Evolutionary conservation across 2,888 invertebrate species (phyloP), one percentile per base, ranked within the genome.

Genomic region (Aelia acuminata): DNA sequence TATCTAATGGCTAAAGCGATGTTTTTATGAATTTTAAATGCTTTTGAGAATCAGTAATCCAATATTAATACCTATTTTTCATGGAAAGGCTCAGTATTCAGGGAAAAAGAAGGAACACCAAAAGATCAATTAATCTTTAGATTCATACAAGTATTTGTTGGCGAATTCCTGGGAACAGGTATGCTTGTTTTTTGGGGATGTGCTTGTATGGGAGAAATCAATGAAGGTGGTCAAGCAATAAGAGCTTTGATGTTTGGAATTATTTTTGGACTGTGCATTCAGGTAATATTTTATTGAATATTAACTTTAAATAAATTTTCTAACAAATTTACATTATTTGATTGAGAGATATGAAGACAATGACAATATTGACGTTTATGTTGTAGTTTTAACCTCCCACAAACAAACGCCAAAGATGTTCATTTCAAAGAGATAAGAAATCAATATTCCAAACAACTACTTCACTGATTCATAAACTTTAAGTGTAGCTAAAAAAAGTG

Each of bases 131-230:
- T 87, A 15, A 87, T 87, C 43, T 53, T 13, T 35, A 39, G 4
- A 87, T 63, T 50, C 18, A 31, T 63, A n/a, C 53, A 87, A 63
- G 26, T 57, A 43, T 87, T 53, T 39, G 35, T 57, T 87, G 57
- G 50, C 10, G 87, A 87, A 87, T 49, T 63, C 63, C 20, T 87
- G 53, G 53, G 57, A 43, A 87, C 87, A 31, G 87, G 39, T 31
- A 87, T 87, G 53, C 57, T 87, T 11, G 57, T 87, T 43, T 87
- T 87, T 57, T 53, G 87, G 53, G 53, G 87, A 7, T 53, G 87
- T 47, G 53, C 87, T 57, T 47, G 63, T 26, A 22, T 26, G 31
- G 57, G 50, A 47, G 57, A 47, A 35, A 31, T 57, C 31, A 50
- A 87, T 87, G 57, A 87, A 50, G 57, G 63, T n/a, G 26, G 87